These are phyloP conservation scores for Tethea ocularis DNA, from an alignment of 2,888 invertebrate genomes.

Conservation along the genomic window DNA sequence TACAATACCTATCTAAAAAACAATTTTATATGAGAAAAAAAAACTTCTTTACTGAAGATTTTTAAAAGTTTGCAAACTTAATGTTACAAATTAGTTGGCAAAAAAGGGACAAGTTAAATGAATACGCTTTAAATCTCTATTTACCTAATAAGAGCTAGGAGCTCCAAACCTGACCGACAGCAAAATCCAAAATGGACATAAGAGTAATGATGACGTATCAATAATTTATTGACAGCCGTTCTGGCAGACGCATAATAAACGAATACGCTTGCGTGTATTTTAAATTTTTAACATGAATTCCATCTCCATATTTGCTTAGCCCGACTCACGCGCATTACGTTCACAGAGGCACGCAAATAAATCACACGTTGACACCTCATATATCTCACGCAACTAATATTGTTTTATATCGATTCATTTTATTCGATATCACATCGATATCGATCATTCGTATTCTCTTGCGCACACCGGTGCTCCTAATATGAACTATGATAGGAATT, in stretches of 20 bases:
- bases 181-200: slow-evolving; percentile 2
- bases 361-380: slow-evolving; percentile 72
- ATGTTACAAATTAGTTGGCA: background rate
- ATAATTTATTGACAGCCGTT: slow-evolving; percentile 6
- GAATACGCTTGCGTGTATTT: slow-evolving; percentile 4
- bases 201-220: slow-evolving; percentile 7
- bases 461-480: slow-evolving; percentile 31
- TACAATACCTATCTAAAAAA: too few species aligned
- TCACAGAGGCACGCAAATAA: slow-evolving; percentile 55
- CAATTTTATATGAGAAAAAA: too few species aligned
- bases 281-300: slow-evolving; percentile 20
- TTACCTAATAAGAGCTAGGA: background rate
- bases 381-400: slow-evolving; percentile 64
- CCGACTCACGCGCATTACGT: slow-evolving; percentile 20
- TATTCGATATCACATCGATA: slow-evolving; percentile 40
- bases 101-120: slow-evolving; percentile 1
- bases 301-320: slow-evolving; percentile 33
- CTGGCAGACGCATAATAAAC: background rate
- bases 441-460: slow-evolving; percentile 48
- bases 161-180: background rate
- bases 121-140: background rate
- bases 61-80: background rate
- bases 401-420: slow-evolving; percentile 50
- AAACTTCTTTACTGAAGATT: background rate
- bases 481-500: slow-evolving; percentile 38